Percentiles rank a stretch among this genome's conserved stretches.
Evolutionary conservation across 1,140 invertebrate species (phyloP).

Genomic region (Drosophila lowei): DNA sequence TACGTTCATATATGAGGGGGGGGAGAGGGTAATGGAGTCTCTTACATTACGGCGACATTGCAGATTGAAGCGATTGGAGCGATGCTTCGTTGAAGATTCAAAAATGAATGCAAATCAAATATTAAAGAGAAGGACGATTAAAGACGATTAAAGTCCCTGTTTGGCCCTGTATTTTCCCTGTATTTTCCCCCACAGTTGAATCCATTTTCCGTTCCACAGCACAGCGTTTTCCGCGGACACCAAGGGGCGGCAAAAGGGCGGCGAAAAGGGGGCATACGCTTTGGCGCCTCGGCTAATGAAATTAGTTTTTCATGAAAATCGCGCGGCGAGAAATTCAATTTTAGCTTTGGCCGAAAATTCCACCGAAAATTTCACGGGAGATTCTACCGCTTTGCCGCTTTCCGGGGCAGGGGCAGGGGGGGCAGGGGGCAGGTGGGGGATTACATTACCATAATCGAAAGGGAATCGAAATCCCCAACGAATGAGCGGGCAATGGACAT

Average conservation of each 20-base stretch:
- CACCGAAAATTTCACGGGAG: conserved; percentile 44
- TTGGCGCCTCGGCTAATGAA: conserved; percentile 50
- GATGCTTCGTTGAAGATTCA: not conserved
- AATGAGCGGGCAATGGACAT: no score
- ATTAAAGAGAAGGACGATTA: no score
- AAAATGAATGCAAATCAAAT: no score
- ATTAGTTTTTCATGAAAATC: conserved; percentile 62
- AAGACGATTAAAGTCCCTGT: no score
- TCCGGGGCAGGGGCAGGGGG: not conserved
- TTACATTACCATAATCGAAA: conserved; percentile 65
- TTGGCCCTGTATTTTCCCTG: no score
- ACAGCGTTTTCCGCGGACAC: not conserved
- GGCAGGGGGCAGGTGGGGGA: conserved; percentile 9
- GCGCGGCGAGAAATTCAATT: conserved; percentile 60
- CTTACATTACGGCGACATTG: no score
- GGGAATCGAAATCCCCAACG: no score
- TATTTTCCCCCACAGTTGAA: not conserved
- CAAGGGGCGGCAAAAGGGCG: conserved; percentile 5
- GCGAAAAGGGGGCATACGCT: not conserved
- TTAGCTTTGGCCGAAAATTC: conserved; percentile 50
- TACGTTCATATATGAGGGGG: conserved; percentile 27
- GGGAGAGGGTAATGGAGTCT: not conserved
- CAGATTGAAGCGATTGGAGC: conserved; percentile 2
- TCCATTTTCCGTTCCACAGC: conserved; percentile 10
- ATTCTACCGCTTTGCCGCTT: not conserved